Conservation (phyloP, 35 echinoderm and acorn worm species). For the Lytechinus pictus region DNA sequence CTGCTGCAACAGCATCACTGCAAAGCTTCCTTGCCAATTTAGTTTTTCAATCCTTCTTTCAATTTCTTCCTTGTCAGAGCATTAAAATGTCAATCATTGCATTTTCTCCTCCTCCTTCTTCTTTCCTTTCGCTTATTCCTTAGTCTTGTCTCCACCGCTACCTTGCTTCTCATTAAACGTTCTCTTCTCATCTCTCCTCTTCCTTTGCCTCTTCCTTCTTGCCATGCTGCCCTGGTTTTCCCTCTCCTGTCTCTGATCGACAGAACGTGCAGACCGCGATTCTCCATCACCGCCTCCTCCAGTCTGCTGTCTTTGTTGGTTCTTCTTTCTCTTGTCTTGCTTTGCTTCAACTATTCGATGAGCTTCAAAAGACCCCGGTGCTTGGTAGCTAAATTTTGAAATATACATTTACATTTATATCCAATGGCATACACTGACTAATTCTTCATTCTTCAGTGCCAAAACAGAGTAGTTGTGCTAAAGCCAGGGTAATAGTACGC, state of each 20-base stretch:
- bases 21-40: too few relatives aligned
- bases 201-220: background rate
- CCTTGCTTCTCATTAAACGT: background rate
- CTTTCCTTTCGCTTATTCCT: background rate
- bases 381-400: constrained; percentile 2
- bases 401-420: too few relatives aligned
- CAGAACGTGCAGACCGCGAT: background rate
- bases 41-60: too few relatives aligned
- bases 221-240: constrained; percentile 35
- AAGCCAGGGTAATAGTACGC: too few relatives aligned
- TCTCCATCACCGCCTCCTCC: background rate
- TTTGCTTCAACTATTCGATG: background rate
- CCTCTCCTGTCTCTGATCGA: background rate
- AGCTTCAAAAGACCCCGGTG: background rate
- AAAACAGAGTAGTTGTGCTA: too few relatives aligned
- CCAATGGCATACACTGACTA: too few relatives aligned
- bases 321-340: constrained; percentile 26
- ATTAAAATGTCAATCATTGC: background rate
- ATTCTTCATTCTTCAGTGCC: too few relatives aligned
- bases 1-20: too few relatives aligned
- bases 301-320: background rate
- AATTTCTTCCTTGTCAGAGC: too few relatives aligned
- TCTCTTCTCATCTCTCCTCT: constrained; percentile 17
- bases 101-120: background rate
- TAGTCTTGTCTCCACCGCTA: background rate